A percentile compares a stretch with the other conserved stretches of the same genome.
phyloP scores from a whole-genome alignment of 2,888 invertebrate species.

The Hirtodrosophila duncani region DNA sequence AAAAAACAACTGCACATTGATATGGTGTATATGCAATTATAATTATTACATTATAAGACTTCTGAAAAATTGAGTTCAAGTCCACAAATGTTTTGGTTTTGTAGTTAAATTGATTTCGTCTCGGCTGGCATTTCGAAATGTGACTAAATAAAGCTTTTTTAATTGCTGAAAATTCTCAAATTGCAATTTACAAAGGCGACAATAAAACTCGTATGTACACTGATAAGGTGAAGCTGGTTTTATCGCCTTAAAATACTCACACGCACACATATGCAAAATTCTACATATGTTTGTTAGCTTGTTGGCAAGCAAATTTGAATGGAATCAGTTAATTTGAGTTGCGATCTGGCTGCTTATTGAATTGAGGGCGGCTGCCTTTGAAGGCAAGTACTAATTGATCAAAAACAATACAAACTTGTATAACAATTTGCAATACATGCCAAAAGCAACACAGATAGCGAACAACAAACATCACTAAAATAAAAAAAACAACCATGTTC shows the following conservation, averaged over 20 bases:
- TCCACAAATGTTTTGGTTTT: conserved; percentile 28
- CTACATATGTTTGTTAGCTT: neutral
- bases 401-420: conserved; percentile 7
- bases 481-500: conserved; percentile 10
- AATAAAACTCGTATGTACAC: conserved; percentile 8
- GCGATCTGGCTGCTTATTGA: neutral
- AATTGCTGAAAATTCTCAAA: conserved; percentile 49
- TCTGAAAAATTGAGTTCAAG: conserved; percentile 53
- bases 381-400: conserved; percentile 29
- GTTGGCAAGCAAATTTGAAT: conserved; percentile 16
- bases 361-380: conserved; percentile 36
- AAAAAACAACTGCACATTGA: too few species aligned
- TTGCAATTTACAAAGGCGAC: conserved; percentile 10
- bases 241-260: conserved; percentile 5
- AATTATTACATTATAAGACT: conserved; percentile 40
- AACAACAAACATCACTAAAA: conserved; percentile 27
- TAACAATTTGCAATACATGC: conserved; percentile 26
- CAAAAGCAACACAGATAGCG: too few species aligned
- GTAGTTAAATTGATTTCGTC: conserved; percentile 11
- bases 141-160: conserved; percentile 67
- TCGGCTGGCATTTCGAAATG: conserved; percentile 29
- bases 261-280: neutral
- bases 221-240: conserved; percentile 51
- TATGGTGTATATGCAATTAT: conserved; percentile 42
- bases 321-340: neutral